Conservation (phyloP, 2,797 vertebrate genomes). For the Propithecus deckenii region DNA sequence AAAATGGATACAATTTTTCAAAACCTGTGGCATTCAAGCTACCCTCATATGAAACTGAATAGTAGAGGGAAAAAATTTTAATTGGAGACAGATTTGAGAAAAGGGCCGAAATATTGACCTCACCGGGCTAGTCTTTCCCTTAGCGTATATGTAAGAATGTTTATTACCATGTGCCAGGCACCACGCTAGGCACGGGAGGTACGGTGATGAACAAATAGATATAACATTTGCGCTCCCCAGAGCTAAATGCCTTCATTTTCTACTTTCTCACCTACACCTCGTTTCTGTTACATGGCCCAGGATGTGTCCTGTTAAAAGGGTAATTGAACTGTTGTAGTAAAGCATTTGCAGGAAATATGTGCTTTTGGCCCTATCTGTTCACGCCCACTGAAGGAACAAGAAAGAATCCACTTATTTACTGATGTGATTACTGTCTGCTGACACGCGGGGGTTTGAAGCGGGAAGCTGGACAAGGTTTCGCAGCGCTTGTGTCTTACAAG, state of each 20-base stretch:
- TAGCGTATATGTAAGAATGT: neutral
- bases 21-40: neutral
- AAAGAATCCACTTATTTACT: neutral
- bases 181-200: neutral
- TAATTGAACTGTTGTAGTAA: neutral
- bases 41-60: neutral
- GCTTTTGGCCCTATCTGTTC: neutral
- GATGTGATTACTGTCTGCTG: neutral
- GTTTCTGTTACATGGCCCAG: neutral
- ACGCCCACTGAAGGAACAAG: neutral
- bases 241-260: constrained; percentile 14
- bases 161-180: neutral
- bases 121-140: neutral
- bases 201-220: neutral
- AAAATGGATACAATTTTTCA: neutral
- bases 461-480: neutral
- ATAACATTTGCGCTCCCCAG: neutral
- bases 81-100: neutral
- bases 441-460: neutral
- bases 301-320: constrained; percentile 32
- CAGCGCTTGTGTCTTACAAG: neutral
- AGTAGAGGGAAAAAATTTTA: neutral
- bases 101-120: neutral
- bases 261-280: constrained; percentile 12
- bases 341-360: neutral